phyloP scores from a whole-genome alignment of 2,888 invertebrate species.

The Polymixis lichenea region DNA sequence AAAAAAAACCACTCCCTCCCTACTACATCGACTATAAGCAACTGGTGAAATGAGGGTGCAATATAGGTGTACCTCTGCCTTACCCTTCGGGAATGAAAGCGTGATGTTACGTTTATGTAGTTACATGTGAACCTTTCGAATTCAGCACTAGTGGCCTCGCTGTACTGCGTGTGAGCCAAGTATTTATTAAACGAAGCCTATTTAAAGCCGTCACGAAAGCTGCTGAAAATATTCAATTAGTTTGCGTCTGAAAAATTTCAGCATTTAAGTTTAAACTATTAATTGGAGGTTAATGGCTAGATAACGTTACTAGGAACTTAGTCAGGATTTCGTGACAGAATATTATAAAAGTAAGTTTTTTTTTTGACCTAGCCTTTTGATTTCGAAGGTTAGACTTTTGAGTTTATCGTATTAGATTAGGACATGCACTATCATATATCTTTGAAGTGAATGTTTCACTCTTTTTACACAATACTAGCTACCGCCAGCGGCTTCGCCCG shows the following conservation, averaged over 20 bases:
- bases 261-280: constrained; percentile 9
- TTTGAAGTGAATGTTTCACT: not conserved
- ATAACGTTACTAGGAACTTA: constrained; percentile 34
- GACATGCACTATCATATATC: constrained; percentile 1
- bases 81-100: not conserved
- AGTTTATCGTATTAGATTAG: not conserved
- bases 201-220: constrained; percentile 54
- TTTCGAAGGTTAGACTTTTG: not conserved
- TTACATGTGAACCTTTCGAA: constrained; percentile 18
- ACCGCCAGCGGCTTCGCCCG: too few relatives aligned
- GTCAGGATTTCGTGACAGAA: constrained; percentile 32
- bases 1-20: not conserved
- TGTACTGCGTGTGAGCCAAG: constrained; percentile 42
- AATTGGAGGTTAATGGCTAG: constrained; percentile 28
- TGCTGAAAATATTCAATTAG: constrained; percentile 43
- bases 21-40: not conserved
- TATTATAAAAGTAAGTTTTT: not conserved
- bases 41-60: not conserved
- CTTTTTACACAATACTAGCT: not conserved
- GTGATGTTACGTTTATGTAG: not conserved
- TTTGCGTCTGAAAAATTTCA: constrained; percentile 22
- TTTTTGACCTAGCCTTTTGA: not conserved
- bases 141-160: constrained; percentile 43
- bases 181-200: constrained; percentile 38
- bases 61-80: not conserved